These are phyloP conservation scores for Tychaedon coryphoeus DNA, from an alignment of 2,113 vertebrate genomes.

Conservation along the genomic window DNA sequence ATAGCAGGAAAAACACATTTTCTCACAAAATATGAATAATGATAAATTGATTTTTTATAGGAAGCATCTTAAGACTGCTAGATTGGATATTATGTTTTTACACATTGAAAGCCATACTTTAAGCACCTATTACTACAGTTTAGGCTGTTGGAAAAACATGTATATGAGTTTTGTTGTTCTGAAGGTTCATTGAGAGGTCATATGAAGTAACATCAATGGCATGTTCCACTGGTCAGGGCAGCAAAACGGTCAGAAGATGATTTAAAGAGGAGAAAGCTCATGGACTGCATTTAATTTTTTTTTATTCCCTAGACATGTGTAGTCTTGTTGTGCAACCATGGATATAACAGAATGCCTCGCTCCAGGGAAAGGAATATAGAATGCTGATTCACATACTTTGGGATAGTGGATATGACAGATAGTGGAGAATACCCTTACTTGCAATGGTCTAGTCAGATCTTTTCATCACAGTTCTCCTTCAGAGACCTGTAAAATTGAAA, in stretches of 20 bases:
- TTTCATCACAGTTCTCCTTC: not conserved
- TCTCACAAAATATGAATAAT: not conserved
- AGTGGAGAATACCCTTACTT: not conserved
- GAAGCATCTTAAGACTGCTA: not conserved
- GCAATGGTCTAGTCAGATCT: not conserved
- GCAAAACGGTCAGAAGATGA: not conserved
- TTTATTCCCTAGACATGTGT: not conserved
- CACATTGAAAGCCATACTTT: not conserved
- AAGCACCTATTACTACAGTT: not conserved
- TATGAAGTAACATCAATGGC: not conserved
- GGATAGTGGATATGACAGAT: not conserved
- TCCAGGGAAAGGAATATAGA: not conserved
- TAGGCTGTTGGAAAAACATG: not conserved
- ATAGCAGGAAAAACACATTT: not conserved
- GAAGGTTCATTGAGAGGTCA: not conserved
- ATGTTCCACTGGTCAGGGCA: not conserved
- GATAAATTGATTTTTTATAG: not conserved
- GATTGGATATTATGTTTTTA: not conserved
- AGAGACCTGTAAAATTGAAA: constrained; percentile 1
- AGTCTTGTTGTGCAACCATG: not conserved
- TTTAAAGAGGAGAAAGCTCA: not conserved
- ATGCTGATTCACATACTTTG: not conserved
- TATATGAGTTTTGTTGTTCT: not conserved
- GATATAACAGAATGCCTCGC: not conserved
- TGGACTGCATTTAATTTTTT: not conserved